Evolutionary conservation across 2,888 invertebrate species (phyloP), one percentile per base, ranked within the genome.

Genomic region (Lycia hirtaria): DNA sequence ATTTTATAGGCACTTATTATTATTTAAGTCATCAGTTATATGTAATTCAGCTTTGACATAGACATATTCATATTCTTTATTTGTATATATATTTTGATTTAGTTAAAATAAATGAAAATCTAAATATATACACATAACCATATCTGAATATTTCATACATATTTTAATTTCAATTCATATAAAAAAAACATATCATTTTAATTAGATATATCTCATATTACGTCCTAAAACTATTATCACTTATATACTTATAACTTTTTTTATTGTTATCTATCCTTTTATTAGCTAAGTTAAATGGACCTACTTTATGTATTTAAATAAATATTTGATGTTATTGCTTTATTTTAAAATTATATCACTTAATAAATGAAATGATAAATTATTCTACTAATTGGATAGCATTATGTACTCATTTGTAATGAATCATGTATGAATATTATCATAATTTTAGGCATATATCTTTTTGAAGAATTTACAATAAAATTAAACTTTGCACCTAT

Each of bases 391-490:
- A 47, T 47, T 47, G 47, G 24, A 47, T 35, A 47, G 35, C 0
- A 24, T 38, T 14, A 12, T 45, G 32, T 52, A 56, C 37, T 9
- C 38, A 50, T 49, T 37, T 49, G 20, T 41, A 32, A 26, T 12
- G 28, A 14, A 68, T 65, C 62, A 68, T 67, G 64, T 50, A 70
- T 66, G 62, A 50, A 60, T 40, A 59, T 53, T 65, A 65, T 68
- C 64, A 71, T 67, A 64, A 65, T 62, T 74, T 79, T 75, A 63
- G 73, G 79, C 76, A 72, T 74, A 81, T 77, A 82, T 81, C 82
- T 87, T 86, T 87, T 86, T 77, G 86, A 86, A 72, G 78, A 75
- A 73, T 87, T 83, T 86, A 87, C 85, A 85, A 78, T 86, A 87
- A 84, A 85, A 78, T 67, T 73, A 68, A 63, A 71, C 70, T 43